Percentiles rank a stretch among this genome's conserved stretches.
These are phyloP conservation scores for Pedicia rivosa DNA, from an alignment of 2,888 invertebrate species.

Conservation along the genomic window DNA sequence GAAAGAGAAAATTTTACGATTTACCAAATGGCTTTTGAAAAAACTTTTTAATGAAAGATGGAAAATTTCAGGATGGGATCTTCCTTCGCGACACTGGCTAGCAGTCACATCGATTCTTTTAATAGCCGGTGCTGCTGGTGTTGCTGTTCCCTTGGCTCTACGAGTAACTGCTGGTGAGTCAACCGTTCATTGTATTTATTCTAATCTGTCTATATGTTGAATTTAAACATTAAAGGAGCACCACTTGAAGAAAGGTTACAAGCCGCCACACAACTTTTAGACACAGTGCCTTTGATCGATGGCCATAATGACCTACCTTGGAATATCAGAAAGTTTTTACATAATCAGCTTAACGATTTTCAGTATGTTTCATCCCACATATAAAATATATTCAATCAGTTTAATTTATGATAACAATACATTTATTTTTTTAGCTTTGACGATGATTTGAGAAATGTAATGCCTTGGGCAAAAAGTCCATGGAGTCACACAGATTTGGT, in stretches of 20 bases:
- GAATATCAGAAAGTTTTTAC: slow-evolving; percentile 81
- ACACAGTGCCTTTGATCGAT: slow-evolving; percentile 65
- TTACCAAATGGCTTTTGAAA: too few species aligned
- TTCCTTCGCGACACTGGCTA: slow-evolving; percentile 52
- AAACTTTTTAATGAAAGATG: too few species aligned
- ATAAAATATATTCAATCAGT: slow-evolving; percentile 1
- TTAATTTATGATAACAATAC: slow-evolving; percentile 4
- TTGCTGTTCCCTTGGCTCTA: slow-evolving; percentile 62
- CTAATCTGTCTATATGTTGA: background rate
- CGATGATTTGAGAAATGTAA: slow-evolving; percentile 47
- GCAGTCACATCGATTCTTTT: slow-evolving; percentile 58
- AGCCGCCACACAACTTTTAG: slow-evolving; percentile 52
- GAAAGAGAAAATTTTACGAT: too few species aligned
- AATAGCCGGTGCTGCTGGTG: slow-evolving; percentile 63
- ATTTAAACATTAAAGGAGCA: slow-evolving; percentile 33
- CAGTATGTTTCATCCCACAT: slow-evolving; percentile 31
- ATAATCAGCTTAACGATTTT: slow-evolving; percentile 74
- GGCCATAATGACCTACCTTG: slow-evolving; percentile 85
- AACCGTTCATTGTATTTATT: background rate
- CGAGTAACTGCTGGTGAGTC: slow-evolving; percentile 47
- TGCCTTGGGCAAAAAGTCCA: slow-evolving; percentile 53
- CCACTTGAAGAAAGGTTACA: slow-evolving; percentile 61
- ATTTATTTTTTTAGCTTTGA: slow-evolving; percentile 35
- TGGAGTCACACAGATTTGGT: slow-evolving; percentile 71
- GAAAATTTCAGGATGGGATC: slow-evolving; percentile 35